These are phyloP conservation scores for Tonatia bakeri DNA, from an alignment of 2,113 vertebrate genomes.

Conservation along the genomic window DNA sequence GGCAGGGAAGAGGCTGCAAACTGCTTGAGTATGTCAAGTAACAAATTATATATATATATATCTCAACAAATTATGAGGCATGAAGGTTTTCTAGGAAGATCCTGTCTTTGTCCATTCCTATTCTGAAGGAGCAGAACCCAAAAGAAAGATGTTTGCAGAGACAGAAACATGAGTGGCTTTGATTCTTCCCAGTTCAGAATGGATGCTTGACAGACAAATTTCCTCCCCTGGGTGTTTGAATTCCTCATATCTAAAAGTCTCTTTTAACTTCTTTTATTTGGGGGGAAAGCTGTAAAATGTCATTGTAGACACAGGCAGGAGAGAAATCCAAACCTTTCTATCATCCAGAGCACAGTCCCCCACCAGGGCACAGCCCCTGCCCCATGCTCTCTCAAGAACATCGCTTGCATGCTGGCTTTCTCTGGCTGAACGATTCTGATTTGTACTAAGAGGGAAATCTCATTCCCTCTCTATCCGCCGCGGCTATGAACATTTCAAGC, in stretches of 20 bases:
- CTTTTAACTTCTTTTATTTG: neutral
- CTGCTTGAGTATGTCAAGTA: neutral
- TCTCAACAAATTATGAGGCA: neutral
- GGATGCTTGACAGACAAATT: neutral
- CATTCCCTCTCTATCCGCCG: neutral
- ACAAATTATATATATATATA: neutral
- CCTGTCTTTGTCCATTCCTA: neutral
- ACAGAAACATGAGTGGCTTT: neutral
- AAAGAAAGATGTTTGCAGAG: neutral
- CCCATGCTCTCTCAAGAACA: accelerated
- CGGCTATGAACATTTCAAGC: neutral
- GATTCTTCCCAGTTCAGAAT: neutral
- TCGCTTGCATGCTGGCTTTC: neutral
- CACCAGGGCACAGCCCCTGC: neutral
- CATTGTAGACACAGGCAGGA: neutral
- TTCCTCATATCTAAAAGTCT: neutral
- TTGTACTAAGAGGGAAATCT: neutral
- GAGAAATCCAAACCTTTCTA: neutral
- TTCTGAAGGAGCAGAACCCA: neutral
- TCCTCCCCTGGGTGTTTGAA: neutral
- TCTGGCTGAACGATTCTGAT: neutral
- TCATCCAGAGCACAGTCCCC: neutral
- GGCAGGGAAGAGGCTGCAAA: neutral
- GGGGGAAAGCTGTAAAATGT: neutral
- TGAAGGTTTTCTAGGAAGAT: neutral